Conservation (phyloP, 2,113 vertebrate species). For the Erythrolamprus reginae region DNA sequence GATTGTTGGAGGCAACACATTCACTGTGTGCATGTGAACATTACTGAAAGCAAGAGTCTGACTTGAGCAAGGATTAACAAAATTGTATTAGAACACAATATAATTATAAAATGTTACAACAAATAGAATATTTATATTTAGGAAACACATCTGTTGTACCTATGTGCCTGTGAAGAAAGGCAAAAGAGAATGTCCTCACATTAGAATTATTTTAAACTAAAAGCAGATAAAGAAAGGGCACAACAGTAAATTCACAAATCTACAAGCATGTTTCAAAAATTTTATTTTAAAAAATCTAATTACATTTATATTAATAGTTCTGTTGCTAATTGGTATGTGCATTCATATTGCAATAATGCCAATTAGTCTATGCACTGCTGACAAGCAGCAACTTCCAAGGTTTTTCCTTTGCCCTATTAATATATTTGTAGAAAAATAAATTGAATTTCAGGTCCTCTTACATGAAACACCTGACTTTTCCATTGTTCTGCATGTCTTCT, state of each 20-base stretch:
- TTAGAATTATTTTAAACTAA: not conserved
- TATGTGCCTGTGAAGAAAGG: not conserved
- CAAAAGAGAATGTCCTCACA: not conserved
- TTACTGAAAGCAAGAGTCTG: not conserved
- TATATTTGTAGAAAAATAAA: not conserved
- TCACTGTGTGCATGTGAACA: not conserved
- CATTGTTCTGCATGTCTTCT: not conserved
- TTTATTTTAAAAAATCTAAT: not conserved
- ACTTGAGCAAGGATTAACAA: not conserved
- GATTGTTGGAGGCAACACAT: not conserved
- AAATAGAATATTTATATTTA: not conserved
- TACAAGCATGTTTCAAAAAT: not conserved
- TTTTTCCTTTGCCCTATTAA: not conserved
- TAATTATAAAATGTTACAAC: not conserved
- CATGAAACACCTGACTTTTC: not conserved
- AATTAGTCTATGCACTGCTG: not conserved
- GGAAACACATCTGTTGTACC: not conserved
- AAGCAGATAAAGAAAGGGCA: not conserved
- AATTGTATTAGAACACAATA: not conserved
- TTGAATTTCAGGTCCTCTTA: not conserved
- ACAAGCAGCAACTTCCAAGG: not conserved
- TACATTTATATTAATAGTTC: not conserved
- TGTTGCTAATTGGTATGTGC: conserved; percentile 1
- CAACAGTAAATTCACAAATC: not conserved
- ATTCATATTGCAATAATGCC: not conserved